These are phyloP conservation scores for Hypsopygia costalis DNA, from an alignment of 2,888 invertebrate species.

Conservation along the genomic window DNA sequence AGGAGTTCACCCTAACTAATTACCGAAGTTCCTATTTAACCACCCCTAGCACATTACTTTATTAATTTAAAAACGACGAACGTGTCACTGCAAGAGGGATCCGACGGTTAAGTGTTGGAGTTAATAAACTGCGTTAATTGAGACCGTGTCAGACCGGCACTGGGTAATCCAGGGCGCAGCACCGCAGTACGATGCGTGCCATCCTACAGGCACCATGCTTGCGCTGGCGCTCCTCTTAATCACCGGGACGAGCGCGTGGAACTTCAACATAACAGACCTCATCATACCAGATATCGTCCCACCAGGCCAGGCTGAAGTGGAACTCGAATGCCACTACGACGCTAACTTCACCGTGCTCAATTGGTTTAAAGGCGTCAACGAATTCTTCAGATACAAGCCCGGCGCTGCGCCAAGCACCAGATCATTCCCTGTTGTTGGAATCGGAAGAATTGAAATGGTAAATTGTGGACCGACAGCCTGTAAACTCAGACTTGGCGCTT, in stretches of 20 bases:
- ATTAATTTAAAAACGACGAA: conserved; percentile 51
- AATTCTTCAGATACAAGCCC: conserved; percentile 68
- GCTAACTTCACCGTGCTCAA: conserved; percentile 69
- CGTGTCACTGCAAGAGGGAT: conserved; percentile 43
- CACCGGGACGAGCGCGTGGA: conserved; percentile 29
- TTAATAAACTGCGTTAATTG: conserved; percentile 77
- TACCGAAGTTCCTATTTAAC: conserved; percentile 32
- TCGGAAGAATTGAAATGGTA: conserved; percentile 55
- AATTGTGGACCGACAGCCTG: conserved; percentile 61
- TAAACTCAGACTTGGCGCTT: conserved; percentile 46
- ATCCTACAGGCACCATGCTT: conserved; percentile 60
- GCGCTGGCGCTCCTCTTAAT: conserved; percentile 33
- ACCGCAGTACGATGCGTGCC: conserved; percentile 57
- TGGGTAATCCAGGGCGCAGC: conserved; percentile 23
- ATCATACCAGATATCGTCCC: conserved; percentile 50
- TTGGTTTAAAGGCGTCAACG: conserved; percentile 65
- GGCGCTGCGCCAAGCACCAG: conserved; percentile 56
- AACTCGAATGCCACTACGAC: conserved; percentile 63
- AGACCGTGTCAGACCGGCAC: conserved; percentile 52
- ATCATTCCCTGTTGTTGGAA: conserved; percentile 56
- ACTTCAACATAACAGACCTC: conserved; percentile 62
- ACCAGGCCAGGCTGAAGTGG: conserved; percentile 50
- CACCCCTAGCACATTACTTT: conserved; percentile 64
- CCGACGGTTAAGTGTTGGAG: conserved; percentile 70
- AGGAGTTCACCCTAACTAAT: conserved; percentile 17